Evolutionary conservation across 2,888 invertebrate genomes (phyloP).

Genomic region (Andrena marginata): DNA sequence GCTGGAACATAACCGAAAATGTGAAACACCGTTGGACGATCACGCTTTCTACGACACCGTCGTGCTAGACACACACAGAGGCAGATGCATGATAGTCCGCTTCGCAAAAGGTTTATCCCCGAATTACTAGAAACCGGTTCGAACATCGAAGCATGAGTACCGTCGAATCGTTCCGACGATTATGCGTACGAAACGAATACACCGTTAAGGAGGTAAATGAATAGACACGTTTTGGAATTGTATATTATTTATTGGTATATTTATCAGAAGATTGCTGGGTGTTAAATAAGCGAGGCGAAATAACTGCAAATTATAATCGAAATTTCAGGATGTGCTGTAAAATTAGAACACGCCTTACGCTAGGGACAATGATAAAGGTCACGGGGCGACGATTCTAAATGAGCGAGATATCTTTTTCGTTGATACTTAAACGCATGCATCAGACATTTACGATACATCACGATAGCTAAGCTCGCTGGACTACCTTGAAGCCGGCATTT

Average conservation of each 20-base stretch:
- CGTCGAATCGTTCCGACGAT: too few species aligned
- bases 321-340: neutral
- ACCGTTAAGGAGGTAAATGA: too few species aligned
- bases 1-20: slow-evolving; percentile 79
- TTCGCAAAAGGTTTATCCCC: too few species aligned
- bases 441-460: slow-evolving; percentile 33
- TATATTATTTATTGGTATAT: neutral
- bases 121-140: too few species aligned
- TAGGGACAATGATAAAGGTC: slow-evolving; percentile 11
- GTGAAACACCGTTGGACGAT: slow-evolving; percentile 16
- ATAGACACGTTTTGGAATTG: neutral
- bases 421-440: slow-evolving; percentile 48
- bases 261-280: neutral
- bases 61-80: slow-evolving; percentile 21
- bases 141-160: too few species aligned
- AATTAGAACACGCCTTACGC: slow-evolving; percentile 26
- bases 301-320: slow-evolving; percentile 16
- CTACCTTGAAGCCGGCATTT: slow-evolving; percentile 90
- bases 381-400: neutral
- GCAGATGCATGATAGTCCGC: slow-evolving; percentile 1
- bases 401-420: neutral
- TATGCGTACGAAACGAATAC: too few species aligned
- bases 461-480: neutral
- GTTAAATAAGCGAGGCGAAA: neutral
- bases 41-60: neutral